phyloP scores from a whole-genome alignment of 2,888 invertebrate species.

The Clanis bilineata region DNA sequence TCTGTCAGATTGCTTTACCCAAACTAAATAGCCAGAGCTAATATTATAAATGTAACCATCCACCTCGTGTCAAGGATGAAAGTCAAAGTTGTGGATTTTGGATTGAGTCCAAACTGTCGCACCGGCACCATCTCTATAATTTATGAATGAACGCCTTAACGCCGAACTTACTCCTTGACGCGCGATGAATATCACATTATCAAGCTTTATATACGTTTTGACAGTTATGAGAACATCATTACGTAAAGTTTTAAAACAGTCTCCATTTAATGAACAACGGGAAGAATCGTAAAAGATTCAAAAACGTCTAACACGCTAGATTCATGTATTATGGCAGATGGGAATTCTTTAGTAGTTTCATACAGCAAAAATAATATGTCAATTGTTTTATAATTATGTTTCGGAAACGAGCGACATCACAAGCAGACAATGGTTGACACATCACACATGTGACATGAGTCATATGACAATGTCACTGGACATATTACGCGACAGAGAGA shows the following conservation, averaged over 20 bases:
- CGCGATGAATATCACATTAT: not conserved
- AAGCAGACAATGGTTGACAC: no score
- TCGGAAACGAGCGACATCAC: not conserved
- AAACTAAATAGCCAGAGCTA: conserved; percentile 6
- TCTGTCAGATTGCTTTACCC: not conserved
- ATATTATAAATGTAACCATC: conserved; percentile 25
- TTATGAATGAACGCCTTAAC: conserved; percentile 50
- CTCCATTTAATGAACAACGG: not conserved
- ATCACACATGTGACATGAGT: no score
- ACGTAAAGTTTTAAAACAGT: not conserved
- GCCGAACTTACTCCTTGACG: conserved; percentile 28
- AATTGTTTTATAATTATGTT: not conserved
- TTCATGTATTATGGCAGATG: not conserved
- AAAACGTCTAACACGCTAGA: not conserved
- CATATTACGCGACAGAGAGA: no score
- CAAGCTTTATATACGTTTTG: conserved; percentile 16
- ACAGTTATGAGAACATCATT: conserved; percentile 8
- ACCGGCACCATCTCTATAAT: conserved; percentile 44
- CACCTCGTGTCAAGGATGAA: conserved; percentile 55
- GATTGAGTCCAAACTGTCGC: conserved; percentile 48
- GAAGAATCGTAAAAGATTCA: not conserved
- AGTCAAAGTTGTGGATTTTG: conserved; percentile 55
- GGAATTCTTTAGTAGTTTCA: not conserved
- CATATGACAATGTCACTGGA: no score
- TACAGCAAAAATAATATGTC: not conserved